These are phyloP conservation scores for Plumapathes pennacea DNA, from an alignment of 92 coral and sea anemone species.

Conservation along the genomic window DNA sequence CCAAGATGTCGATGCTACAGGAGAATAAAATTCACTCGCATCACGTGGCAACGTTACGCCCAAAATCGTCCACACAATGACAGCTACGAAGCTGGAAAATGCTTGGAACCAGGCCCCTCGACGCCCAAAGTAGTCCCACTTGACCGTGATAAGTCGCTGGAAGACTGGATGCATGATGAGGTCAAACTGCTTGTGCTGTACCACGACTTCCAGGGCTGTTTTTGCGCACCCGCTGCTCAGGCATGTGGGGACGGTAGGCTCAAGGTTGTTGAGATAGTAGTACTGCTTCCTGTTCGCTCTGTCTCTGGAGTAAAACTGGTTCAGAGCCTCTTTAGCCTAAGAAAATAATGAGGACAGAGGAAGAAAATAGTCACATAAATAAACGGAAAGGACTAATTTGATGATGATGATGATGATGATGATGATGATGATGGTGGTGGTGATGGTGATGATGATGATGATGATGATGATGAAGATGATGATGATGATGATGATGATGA, in stretches of 20 bases:
- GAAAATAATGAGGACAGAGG: neutral
- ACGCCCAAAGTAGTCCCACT: slow-evolving; percentile 90
- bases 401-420: slow-evolving; percentile 1
- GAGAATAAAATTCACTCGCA: slow-evolving; percentile 58
- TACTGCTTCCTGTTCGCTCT: slow-evolving; percentile 91
- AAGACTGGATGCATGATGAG: slow-evolving; percentile 96
- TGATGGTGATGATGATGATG: slow-evolving; percentile 5
- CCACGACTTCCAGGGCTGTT: slow-evolving; percentile 84
- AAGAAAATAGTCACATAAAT: neutral
- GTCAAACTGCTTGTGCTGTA: slow-evolving; percentile 91
- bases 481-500: slow-evolving; percentile 6
- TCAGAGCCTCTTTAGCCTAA: slow-evolving; percentile 82
- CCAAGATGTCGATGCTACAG: slow-evolving; percentile 82
- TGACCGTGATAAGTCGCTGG: slow-evolving; percentile 87
- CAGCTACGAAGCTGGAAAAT: slow-evolving; percentile 68
- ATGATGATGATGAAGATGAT: slow-evolving; percentile 2
- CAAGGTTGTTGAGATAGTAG: slow-evolving; percentile 83
- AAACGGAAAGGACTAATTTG: no score
- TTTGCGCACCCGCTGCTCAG: slow-evolving; percentile 91
- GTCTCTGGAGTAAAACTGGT: slow-evolving; percentile 89
- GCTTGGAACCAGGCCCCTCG: slow-evolving; percentile 89
- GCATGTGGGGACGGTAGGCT: slow-evolving; percentile 79
- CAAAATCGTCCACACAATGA: slow-evolving; percentile 83
- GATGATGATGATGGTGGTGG: slow-evolving; percentile 1
- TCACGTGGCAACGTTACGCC: slow-evolving; percentile 71